Evolutionary conservation across 2,113 vertebrate genomes (phyloP).

Genomic region (Sisor rabdophorus): DNA sequence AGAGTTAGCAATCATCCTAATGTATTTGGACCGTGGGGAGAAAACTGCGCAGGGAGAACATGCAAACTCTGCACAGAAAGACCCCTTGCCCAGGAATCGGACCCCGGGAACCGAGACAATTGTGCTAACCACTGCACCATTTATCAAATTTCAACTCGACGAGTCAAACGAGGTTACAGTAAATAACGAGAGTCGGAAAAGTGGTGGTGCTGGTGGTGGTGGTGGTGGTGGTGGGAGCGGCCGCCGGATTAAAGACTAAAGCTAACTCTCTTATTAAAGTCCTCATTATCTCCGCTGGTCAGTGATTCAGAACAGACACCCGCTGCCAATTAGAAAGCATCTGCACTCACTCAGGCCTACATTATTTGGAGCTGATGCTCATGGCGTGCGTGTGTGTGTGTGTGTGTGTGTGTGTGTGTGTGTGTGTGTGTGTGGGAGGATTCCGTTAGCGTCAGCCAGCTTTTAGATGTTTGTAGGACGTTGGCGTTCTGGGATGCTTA

Average conservation of each 20-base stretch:
- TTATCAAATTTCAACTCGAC: neutral
- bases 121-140: no score
- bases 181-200: neutral
- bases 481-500: neutral
- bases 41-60: no score
- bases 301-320: slow-evolving; percentile 38
- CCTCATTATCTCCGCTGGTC: slow-evolving; percentile 41
- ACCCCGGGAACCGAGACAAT: no score
- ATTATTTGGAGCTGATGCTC: slow-evolving; percentile 26
- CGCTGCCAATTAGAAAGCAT: slow-evolving; percentile 39
- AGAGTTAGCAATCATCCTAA: no score
- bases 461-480: slow-evolving; percentile 16
- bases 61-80: no score
- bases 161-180: neutral
- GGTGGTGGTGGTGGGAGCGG: neutral
- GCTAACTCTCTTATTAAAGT: neutral
- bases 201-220: neutral
- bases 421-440: slow-evolving; percentile 21
- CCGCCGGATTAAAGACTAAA: slow-evolving; percentile 15
- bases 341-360: slow-evolving; percentile 23
- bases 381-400: neutral
- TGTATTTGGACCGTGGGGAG: no score
- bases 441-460: neutral
- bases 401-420: slow-evolving; percentile 24
- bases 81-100: no score